Evolutionary conservation across 1,140 invertebrate species (phyloP), one percentile per base, ranked within the genome.

Genomic region (Gerris buenoi): DNA sequence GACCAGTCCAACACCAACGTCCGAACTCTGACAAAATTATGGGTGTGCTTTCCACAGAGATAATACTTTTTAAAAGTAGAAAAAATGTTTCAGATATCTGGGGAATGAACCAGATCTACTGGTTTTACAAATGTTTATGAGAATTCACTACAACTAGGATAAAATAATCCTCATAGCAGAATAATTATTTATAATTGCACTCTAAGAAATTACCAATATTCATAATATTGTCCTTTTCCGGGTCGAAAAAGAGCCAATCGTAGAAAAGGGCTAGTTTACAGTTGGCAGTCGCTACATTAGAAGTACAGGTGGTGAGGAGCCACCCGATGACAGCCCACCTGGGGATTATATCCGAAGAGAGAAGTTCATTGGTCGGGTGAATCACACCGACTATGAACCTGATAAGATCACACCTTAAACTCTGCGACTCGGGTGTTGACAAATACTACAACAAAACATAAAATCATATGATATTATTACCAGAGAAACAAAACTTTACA

Each of bases 261-360:
- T 96, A 98, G 78, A 98, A 98, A 14, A 98, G 79, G 10, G 95
- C 93, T 57, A 98, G 77, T 80, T 98, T 98, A 23, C 93, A 93
- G 84, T 96, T 97, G 60, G 94, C 90, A 25, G 91, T 90, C 25
- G 93, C 93, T 27, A 95, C 92, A 73, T 88, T 89, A 68, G 91
- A 93, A 25, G 94, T 97, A 77, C 94, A 98, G 23, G 95, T 96
- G 23, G 93, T 96, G 25, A 98, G 83, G 15, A 98, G 83, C 95
- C 95, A 98, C 22, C 95, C 95, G 77, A 98, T 97, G 10, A 98
- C 91, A 59, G 95, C 95, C 95, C 95, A 98, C 70, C 96, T 84
- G 68, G 95, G 95, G 77, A 97, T 96, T 74, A 98, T 94, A 75
- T 98, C 95, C n/a, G 94, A 97, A 77, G 93, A 95, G 13, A 98